Percentiles rank a stretch among this genome's conserved stretches.
Evolutionary conservation across 2,797 vertebrate species (phyloP).

Genomic region (Bradypodion ventrale): DNA sequence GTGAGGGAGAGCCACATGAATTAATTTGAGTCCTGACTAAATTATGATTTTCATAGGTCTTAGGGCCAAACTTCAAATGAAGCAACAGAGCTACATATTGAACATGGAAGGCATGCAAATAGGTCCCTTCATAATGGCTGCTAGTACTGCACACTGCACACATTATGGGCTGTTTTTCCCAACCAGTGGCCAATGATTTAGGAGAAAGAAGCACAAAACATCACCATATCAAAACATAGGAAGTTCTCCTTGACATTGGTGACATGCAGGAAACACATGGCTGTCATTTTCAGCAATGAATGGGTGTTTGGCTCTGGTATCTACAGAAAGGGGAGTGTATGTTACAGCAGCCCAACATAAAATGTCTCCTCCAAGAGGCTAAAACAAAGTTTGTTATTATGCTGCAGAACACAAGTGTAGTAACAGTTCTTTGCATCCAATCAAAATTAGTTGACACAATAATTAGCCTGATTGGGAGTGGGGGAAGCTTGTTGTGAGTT

Average conservation of each 20-base stretch:
- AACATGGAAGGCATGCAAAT: neutral
- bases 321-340: neutral
- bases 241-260: neutral
- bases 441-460: conserved; percentile 37
- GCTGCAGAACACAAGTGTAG: neutral
- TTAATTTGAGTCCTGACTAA: neutral
- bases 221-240: neutral
- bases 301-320: neutral
- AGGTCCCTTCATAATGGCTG: neutral
- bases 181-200: neutral
- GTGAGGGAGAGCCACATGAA: neutral
- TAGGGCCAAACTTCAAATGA: neutral
- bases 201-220: neutral
- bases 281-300: neutral
- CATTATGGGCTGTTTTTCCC: neutral
- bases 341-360: neutral
- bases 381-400: neutral
- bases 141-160: neutral
- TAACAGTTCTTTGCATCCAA: neutral
- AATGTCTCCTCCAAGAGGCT: conserved; percentile 3
- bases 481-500: conserved; percentile 67
- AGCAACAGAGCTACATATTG: neutral
- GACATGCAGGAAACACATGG: neutral
- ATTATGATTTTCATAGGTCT: neutral
- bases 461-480: conserved; percentile 32